Percentiles rank a stretch among this genome's conserved stretches.
Conservation (phyloP, 2,888 invertebrate species). For the Thysanoteuthis rhombus region DNA sequence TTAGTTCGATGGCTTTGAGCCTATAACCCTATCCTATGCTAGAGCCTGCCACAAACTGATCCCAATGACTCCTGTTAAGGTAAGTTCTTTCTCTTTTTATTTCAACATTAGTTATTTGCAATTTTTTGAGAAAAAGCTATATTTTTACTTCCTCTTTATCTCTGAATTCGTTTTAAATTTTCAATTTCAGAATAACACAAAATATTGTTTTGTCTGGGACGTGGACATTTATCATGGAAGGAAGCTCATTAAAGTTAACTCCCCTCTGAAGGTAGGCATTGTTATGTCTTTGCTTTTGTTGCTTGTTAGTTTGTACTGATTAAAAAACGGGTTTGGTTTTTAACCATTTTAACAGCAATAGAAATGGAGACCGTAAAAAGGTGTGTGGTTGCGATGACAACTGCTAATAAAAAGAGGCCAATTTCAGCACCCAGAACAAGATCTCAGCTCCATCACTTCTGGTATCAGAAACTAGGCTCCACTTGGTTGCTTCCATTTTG, state of each 20-base stretch:
- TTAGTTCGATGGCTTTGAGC: slow-evolving; percentile 67
- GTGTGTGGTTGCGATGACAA: too few species aligned
- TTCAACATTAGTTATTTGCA: background rate
- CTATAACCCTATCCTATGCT: slow-evolving; percentile 61
- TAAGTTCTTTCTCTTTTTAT: slow-evolving; percentile 38
- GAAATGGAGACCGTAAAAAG: too few species aligned
- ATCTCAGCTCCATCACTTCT: too few species aligned
- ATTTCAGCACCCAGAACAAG: too few species aligned
- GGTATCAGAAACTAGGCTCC: too few species aligned
- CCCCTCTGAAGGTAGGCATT: slow-evolving; percentile 77
- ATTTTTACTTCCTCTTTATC: background rate
- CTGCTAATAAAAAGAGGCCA: too few species aligned
- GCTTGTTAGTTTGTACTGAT: background rate
- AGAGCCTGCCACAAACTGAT: slow-evolving; percentile 60
- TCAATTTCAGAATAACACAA: slow-evolving; percentile 69
- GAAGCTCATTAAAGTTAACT: slow-evolving; percentile 76
- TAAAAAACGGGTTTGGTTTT: too few species aligned
- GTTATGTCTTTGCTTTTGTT: background rate
- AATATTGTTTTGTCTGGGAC: slow-evolving; percentile 78
- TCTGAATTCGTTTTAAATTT: background rate
- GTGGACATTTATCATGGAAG: slow-evolving; percentile 74
- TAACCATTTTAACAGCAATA: too few species aligned
- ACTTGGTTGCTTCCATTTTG: too few species aligned
- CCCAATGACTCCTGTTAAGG: slow-evolving; percentile 65
- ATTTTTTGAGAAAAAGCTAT: background rate